Conservation (phyloP, 1,140 invertebrate species). For the Gryllus bimaculatus region DNA sequence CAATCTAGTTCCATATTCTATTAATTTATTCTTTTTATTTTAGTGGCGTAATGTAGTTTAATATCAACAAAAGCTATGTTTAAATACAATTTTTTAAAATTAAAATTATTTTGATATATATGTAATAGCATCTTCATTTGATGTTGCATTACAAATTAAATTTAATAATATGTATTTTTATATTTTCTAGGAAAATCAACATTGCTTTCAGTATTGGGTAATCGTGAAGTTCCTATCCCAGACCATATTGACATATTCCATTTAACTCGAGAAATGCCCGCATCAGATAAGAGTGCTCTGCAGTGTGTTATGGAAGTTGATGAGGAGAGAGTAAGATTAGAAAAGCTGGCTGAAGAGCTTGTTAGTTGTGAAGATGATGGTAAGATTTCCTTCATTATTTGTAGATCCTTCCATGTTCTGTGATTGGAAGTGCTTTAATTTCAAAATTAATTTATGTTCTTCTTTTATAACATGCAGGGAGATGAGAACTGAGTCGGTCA, state of each 20-base stretch:
- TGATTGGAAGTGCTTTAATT: not conserved
- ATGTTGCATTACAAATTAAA: too few relatives aligned
- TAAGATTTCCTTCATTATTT: slow-evolving; percentile 30
- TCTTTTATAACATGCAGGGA: not conserved
- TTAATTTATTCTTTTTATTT: too few relatives aligned
- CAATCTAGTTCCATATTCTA: too few relatives aligned
- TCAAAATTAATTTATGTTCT: not conserved
- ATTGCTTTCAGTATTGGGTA: slow-evolving; percentile 80
- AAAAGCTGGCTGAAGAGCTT: slow-evolving; percentile 86
- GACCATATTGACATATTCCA: slow-evolving; percentile 97
- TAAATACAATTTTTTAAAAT: too few relatives aligned
- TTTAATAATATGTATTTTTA: not conserved
- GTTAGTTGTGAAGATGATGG: slow-evolving; percentile 81
- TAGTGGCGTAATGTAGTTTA: too few relatives aligned
- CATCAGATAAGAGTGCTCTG: slow-evolving; percentile 84
- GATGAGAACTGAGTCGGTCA: not conserved
- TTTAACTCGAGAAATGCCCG: slow-evolving; percentile 91
- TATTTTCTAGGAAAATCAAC: slow-evolving; percentile 73
- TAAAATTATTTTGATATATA: too few relatives aligned
- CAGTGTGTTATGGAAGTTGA: slow-evolving; percentile 98
- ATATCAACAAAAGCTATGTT: too few relatives aligned
- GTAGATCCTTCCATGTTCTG: not conserved
- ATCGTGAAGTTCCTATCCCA: slow-evolving; percentile 91
- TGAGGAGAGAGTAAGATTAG: slow-evolving; percentile 81
- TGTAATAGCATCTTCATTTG: too few relatives aligned